Evolutionary conservation across 2,888 invertebrate genomes (phyloP).

Genomic region (Platycheirus albimanus): DNA sequence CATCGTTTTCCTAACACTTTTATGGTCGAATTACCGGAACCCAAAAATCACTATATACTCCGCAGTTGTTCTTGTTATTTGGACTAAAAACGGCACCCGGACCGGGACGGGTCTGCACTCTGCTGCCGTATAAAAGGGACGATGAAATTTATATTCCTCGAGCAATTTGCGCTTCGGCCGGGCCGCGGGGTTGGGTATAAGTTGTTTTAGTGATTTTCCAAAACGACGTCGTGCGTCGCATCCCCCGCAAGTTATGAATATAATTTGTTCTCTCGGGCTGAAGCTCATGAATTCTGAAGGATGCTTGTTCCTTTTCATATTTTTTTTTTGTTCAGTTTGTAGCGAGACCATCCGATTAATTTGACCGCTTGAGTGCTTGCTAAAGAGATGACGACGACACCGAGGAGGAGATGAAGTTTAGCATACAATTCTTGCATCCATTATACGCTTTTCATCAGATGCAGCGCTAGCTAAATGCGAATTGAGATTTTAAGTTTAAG

Average conservation of each 20-base stretch:
- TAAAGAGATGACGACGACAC: constrained; percentile 32
- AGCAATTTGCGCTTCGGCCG: constrained; percentile 54
- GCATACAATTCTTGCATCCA: constrained; percentile 59
- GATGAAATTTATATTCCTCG: constrained; percentile 69
- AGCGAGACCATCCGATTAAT: constrained; percentile 66
- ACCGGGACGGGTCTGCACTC: too few species aligned
- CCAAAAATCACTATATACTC: constrained; percentile 37
- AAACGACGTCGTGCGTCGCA: constrained; percentile 52
- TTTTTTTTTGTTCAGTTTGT: constrained; percentile 20
- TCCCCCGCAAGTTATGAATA: constrained; percentile 56
- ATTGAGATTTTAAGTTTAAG: constrained; percentile 63
- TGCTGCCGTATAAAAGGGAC: constrained; percentile 33
- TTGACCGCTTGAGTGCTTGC: constrained; percentile 72
- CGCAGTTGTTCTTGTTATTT: constrained; percentile 1
- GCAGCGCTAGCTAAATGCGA: constrained; percentile 61
- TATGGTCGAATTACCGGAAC: constrained; percentile 76
- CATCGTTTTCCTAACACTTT: constrained; percentile 81
- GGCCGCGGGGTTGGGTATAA: constrained; percentile 68
- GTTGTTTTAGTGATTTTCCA: constrained; percentile 74
- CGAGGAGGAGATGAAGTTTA: constrained; percentile 44
- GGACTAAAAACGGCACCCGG: constrained; percentile 56
- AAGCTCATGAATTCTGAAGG: constrained; percentile 33
- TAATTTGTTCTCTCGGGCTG: constrained; percentile 41
- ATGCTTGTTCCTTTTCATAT: constrained; percentile 51
- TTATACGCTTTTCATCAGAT: constrained; percentile 67